Evolutionary conservation across 2,113 vertebrate species (phyloP), one percentile per base, ranked within the genome.

Genomic region (Oriolus oriolus): DNA sequence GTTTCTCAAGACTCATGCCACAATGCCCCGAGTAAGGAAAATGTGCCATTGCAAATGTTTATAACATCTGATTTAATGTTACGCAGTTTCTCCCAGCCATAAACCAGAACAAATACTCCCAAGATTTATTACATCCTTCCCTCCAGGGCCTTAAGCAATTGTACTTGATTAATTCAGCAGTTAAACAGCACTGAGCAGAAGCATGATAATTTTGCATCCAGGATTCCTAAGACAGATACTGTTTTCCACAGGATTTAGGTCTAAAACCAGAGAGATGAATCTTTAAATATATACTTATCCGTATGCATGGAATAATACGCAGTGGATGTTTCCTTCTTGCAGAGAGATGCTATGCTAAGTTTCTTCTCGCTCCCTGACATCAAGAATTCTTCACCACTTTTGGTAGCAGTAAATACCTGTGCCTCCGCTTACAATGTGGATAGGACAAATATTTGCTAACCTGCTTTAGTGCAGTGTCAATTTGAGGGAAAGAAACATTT

Each of bases 51-150:
- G 91, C 60, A 63, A 93, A 88, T 97, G 97, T 98, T 98, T 98
- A 93, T 96, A 96, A 84, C 86, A 83, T 96, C 87, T 97, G 97
- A 97, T 97, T 95, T 96, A 97, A 96, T 80, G 89, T 93, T 94
- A 93, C 31, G 65, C 92, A 93, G 89, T 85, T 97, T 97, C 95
- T 96, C 90, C 94, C 94, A 91, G 78, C 96, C 96, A 89, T 95
- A 97, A 97, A 97, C 93, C 95, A 97, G 97, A 97, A 96, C 96
- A 98, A 97, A 97, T 97, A 96, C 97, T 96, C 93, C 65, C 57
- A 90, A 96, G 97, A 98, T 98, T 98, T 97, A 98, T 97, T 87
- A 95, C 95, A 97, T 95, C 97, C 98, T 98, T 97, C 94, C 85
- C 96, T 94, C 89, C 92, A 87, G 87, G 79, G 93, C 91, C 93